Base-by-base conservation (phyloP, 2,113 vertebrate genomes). In the Elachura formosa region DNA sequence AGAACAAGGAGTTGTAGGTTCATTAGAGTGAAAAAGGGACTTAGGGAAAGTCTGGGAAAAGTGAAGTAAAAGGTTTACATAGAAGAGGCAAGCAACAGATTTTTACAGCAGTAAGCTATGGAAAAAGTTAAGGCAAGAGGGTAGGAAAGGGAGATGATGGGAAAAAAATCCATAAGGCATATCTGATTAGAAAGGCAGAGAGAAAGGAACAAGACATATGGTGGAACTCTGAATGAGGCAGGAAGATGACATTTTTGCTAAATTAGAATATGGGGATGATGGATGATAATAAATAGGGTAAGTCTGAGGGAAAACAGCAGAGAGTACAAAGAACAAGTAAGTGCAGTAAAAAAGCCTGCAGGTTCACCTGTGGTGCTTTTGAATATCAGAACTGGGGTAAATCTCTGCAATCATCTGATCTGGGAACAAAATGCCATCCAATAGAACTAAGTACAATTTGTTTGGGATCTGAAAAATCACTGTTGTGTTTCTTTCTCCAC, bases 401-500 rank as follows among this genome's bases (percentile, higher is more conserved):
- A 74, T 69, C 21, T 52, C 20, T 3, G 4, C 31, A 80, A 24
- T 64, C 29, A 51, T 54, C 88, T 71, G 58, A 62, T n/a, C 29
- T 62, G 25, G 71, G 40, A 79, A 66, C 46, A 87, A 91, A 92
- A 83, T 43, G 9, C 22, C 73, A 13, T 79, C 71, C 51, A 55
- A 51, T 5, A 77, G 55, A 87, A 92, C 91, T 72, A 95, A 59
- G 54, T 66, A 54, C 31, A 87, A 33, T 19, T 93, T 54, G 36
- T 46, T 78, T 82, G 15, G 29, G 48, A 54, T 59, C 48, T 95
- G 68, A 71, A 96, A 88, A 95, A 84, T 95, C 61, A 80, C 43
- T 63, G 36, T 91, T 68, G 29, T 95, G 48, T 97, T 96, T 97
- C 93, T 90, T 97, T 97, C 82, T 92, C 94, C 86, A 62, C 97